phyloP scores from a whole-genome alignment of 2,113 vertebrate genomes.

The Marmota flaviventris region DNA sequence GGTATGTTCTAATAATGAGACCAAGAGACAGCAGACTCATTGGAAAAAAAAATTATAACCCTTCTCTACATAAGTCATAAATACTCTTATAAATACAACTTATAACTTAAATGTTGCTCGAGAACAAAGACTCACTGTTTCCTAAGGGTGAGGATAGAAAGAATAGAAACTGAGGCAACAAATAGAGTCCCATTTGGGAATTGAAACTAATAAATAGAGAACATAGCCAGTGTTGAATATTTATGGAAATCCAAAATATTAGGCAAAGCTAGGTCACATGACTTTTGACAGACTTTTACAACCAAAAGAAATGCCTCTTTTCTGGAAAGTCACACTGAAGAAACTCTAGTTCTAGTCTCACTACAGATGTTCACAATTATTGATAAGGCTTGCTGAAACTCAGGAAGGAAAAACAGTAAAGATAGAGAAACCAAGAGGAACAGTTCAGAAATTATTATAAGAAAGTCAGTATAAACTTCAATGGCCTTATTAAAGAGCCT shows the following conservation, averaged over 20 bases:
- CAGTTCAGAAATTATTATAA: neutral
- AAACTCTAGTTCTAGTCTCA: neutral
- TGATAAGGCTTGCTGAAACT: neutral
- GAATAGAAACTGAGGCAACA: neutral
- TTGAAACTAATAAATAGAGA: neutral
- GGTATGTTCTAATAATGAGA: neutral
- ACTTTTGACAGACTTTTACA: neutral
- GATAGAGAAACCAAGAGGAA: neutral
- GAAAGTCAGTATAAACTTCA: neutral
- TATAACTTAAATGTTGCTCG: conserved; percentile 28
- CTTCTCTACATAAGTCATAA: neutral
- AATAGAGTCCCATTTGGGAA: neutral
- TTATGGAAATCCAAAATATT: neutral
- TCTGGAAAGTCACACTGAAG: neutral
- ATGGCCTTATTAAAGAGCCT: neutral
- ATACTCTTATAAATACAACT: neutral
- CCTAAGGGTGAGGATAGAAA: neutral
- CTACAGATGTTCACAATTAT: neutral
- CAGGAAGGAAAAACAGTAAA: neutral
- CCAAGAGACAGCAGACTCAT: neutral
- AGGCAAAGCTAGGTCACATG: neutral
- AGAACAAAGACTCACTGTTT: neutral
- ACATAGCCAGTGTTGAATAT: neutral
- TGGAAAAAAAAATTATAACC: neutral
- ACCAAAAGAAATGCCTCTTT: neutral